phyloP scores from a whole-genome alignment of 2,888 invertebrate genomes.

The Mesodorylaimus sp. region DNA sequence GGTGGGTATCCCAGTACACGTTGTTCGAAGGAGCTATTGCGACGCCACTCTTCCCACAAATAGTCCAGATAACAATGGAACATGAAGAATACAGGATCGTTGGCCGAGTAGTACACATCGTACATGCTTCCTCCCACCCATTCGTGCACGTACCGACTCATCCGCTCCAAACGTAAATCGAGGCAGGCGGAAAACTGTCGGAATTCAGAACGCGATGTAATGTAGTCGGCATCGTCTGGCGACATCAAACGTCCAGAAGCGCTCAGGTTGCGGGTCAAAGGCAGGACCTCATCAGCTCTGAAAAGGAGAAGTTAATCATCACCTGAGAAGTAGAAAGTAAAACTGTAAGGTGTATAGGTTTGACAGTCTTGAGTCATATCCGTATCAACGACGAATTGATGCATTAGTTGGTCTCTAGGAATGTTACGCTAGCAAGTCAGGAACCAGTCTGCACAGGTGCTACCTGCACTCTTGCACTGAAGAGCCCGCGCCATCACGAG shows the following conservation, averaged over 20 bases:
- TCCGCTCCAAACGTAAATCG: conserved; percentile 7
- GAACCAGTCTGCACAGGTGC: too few species aligned
- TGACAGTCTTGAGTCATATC: neutral
- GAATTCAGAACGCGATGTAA: neutral
- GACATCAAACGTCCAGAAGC: neutral
- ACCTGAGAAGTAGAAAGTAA: too few species aligned
- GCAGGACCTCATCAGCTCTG: too few species aligned
- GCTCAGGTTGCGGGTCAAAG: neutral
- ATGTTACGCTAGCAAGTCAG: too few species aligned
- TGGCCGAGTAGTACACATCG: conserved; percentile 8
- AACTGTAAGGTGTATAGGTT: neutral
- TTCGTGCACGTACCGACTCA: conserved; percentile 6
- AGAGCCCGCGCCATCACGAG: too few species aligned
- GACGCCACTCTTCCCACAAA: conserved; percentile 3
- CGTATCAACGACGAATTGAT: neutral
- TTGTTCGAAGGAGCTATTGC: neutral
- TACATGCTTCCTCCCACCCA: conserved; percentile 11
- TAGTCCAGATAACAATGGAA: conserved; percentile 6
- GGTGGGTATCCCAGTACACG: neutral
- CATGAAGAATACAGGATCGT: conserved; percentile 7
- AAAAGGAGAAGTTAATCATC: too few species aligned
- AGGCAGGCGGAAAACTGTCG: conserved; percentile 8
- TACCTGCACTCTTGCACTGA: too few species aligned
- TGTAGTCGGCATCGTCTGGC: conserved; percentile 1
- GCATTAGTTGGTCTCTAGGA: too few species aligned